Evolutionary conservation across 2,797 vertebrate genomes (phyloP).

Genomic region (Pipistrellus pygmaeus): DNA sequence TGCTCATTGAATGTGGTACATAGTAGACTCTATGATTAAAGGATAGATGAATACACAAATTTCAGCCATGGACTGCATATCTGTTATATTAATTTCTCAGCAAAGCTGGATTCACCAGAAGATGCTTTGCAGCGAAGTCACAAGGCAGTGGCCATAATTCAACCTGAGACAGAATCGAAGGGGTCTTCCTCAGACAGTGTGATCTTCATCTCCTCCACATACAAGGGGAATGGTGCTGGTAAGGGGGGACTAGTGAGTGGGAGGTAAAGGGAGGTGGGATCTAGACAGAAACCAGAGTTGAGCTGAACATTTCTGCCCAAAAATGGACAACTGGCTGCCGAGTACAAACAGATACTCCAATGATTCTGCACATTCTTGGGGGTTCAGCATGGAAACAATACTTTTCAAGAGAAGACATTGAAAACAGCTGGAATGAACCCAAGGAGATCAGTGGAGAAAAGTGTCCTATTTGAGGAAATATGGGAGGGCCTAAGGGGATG

Average conservation of each 20-base stretch:
- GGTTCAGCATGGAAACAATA: neutral
- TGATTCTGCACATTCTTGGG: neutral
- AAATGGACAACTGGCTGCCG: neutral
- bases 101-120: neutral
- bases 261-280: neutral
- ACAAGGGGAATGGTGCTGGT: neutral
- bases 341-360: neutral
- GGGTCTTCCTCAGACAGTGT: neutral
- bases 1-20: neutral
- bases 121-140: neutral
- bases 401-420: no score
- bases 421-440: no score
- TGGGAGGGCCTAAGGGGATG: no score
- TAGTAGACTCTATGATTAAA: neutral
- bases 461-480: no score
- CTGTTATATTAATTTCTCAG: neutral
- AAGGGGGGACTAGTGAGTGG: neutral
- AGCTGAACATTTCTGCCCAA: neutral
- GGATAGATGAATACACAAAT: neutral
- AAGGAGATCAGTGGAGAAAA: no score
- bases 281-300: neutral
- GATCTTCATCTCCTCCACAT: neutral
- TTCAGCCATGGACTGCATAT: neutral
- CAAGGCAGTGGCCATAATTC: neutral
- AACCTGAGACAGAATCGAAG: fast-evolving